phyloP scores from a whole-genome alignment of 2,113 vertebrate species.

The Hippocampus comes region DNA sequence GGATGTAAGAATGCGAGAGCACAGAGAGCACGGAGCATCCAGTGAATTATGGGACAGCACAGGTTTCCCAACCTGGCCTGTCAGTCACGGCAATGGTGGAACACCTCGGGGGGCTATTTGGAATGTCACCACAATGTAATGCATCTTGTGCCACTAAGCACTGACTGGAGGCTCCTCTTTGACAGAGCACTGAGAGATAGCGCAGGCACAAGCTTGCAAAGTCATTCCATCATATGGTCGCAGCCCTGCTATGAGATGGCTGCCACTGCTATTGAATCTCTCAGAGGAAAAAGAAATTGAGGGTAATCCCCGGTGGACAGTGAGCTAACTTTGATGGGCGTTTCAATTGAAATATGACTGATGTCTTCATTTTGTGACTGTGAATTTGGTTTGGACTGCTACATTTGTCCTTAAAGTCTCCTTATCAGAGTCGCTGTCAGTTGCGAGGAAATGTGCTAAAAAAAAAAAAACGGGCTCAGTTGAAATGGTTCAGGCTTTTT shows the following conservation, averaged over 20 bases:
- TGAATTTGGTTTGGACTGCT: constrained; percentile 28
- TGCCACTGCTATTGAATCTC: constrained; percentile 54
- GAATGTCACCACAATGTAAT: constrained; percentile 69
- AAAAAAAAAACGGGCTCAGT: constrained; percentile 4
- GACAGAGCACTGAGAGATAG: constrained; percentile 64
- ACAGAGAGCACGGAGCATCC: constrained; percentile 54
- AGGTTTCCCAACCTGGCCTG: constrained; percentile 58
- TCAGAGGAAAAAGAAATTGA: constrained; percentile 51
- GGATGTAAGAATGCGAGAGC: constrained; percentile 37
- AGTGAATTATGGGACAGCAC: constrained; percentile 67
- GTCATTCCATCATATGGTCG: constrained; percentile 64
- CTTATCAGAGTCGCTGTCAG: constrained; percentile 33
- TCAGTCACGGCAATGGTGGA: constrained; percentile 63
- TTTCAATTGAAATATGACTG: constrained; percentile 60
- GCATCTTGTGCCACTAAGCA: constrained; percentile 71
- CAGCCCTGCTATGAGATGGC: constrained; percentile 51
- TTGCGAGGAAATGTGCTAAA: constrained; percentile 27
- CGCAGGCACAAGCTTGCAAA: constrained; percentile 45
- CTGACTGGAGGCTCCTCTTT: constrained; percentile 63
- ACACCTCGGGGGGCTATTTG: constrained; percentile 63
- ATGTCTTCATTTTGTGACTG: constrained; percentile 41
- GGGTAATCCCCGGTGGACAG: constrained; percentile 53
- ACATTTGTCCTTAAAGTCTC: constrained; percentile 38
- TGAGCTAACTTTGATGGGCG: constrained; percentile 57
- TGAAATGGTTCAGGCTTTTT: constrained; percentile 14